Evolutionary conservation across 2,888 invertebrate genomes (phyloP), one percentile per base, ranked within the genome.

Genomic region (Tachina grossa): DNA sequence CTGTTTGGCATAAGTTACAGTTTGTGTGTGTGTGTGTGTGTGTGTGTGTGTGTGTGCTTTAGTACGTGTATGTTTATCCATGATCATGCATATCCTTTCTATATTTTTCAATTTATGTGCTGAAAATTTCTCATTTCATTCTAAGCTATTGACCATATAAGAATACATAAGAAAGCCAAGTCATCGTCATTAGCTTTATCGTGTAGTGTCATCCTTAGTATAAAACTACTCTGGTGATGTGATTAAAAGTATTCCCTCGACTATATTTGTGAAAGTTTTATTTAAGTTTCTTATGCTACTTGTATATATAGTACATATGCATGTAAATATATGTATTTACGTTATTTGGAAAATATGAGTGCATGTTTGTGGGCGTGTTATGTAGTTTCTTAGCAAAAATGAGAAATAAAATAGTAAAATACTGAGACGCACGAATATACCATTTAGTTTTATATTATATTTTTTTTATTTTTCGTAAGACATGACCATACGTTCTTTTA

Each of bases 71-170:
- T 3, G 9, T 43, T 4, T 6, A 31, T 31, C 22, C 49, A 43
- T 78, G 49, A 68, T 51, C 31, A 59, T 43, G 76, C 65, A 76
- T 72, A 84, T 76, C 61, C 72, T 80, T 76, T 63, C 57, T 31
- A 31, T 31, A 31, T 31, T 31, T 59, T 59, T 51, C 65, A 80
- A 84, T 80, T 75, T 72, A 39, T 16, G 2, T 45, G 19, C 31
- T 63, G 55, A 74, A 68, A 80, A 71, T 61, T 72, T 71, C 76
- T 66, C 77, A 72, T 55, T 53, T 76, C 65, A 80, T 84, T 76
- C 57, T 19, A 75, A 65, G 84, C 71, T 80, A 19, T 74, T 78
- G 78, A 61, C 69, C 78, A 65, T 65, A 65, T 47, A 49, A 49
- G 31, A 76, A 41, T 39, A 14, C 9, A 31, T 16, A 68, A 19